These are phyloP conservation scores for Planiliza haematocheilus DNA, from an alignment of 2,113 vertebrate genomes.

Conservation along the genomic window DNA sequence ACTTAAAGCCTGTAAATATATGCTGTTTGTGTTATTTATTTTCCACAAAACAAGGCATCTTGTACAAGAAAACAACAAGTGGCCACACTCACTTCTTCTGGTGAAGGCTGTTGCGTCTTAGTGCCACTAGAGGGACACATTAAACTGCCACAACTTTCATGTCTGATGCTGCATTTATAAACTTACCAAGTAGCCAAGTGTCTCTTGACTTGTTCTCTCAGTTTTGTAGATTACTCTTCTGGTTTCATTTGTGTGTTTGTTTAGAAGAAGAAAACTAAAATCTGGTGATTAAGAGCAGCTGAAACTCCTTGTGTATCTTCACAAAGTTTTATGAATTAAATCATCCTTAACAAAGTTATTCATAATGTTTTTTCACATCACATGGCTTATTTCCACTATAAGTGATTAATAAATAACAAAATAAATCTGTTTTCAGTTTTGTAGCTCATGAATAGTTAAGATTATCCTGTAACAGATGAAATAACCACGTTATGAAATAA, in stretches of 20 bases:
- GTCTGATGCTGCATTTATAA: neutral
- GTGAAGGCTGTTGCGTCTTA: slow-evolving; percentile 1
- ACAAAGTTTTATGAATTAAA: neutral
- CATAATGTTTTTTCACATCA: neutral
- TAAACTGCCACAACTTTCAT: neutral
- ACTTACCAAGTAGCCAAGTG: neutral
- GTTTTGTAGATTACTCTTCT: too few relatives aligned
- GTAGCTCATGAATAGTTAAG: neutral
- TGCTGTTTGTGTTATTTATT: slow-evolving; percentile 16
- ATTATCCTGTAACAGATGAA: too few relatives aligned
- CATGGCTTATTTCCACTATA: too few relatives aligned
- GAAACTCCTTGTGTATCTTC: too few relatives aligned
- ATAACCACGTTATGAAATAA: too few relatives aligned
- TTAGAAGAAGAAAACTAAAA: too few relatives aligned
- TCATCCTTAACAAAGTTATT: neutral
- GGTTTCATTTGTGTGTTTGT: neutral
- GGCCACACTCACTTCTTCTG: neutral
- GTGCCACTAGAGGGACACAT: slow-evolving; percentile 68
- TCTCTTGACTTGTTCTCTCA: neutral
- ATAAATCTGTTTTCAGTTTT: neutral
- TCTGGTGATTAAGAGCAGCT: too few relatives aligned
- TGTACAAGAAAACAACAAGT: neutral
- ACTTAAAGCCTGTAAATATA: neutral
- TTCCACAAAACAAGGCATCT: neutral
- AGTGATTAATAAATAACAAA: neutral